phyloP scores from a whole-genome alignment of 2,113 vertebrate species.

The Abramis brama region DNA sequence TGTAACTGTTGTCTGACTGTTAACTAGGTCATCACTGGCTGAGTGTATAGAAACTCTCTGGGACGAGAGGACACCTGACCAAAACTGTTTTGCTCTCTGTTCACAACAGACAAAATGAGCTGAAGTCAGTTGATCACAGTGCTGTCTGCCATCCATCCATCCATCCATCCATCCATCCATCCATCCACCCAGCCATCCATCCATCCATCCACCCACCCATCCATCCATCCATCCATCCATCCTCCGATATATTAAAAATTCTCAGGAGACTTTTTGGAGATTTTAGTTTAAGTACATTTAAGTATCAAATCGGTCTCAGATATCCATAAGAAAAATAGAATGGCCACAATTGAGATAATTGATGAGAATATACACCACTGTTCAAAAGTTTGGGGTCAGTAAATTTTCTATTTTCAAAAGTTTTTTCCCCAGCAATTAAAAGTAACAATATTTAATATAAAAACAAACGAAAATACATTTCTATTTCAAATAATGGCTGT shows the following conservation, averaged over 20 bases:
- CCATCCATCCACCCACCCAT: too few species aligned
- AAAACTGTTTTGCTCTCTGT: slow-evolving; percentile 44
- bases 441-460: not conserved
- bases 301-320: too few species aligned
- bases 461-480: not conserved
- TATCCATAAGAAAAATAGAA: not conserved
- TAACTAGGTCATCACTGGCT: slow-evolving; percentile 53
- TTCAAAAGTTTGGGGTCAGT: not conserved
- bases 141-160: not conserved
- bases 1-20: slow-evolving; percentile 37
- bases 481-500: not conserved
- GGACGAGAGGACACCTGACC: slow-evolving; percentile 48
- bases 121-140: slow-evolving; percentile 47
- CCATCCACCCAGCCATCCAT: too few species aligned
- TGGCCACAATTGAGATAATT: not conserved
- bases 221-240: too few species aligned
- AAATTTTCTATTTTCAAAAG: too few species aligned
- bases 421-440: not conserved
- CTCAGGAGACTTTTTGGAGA: too few species aligned
- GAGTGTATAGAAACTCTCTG: slow-evolving; percentile 2
- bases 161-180: too few species aligned
- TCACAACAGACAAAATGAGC: slow-evolving; percentile 36
- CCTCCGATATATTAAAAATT: too few species aligned
- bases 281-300: too few species aligned
- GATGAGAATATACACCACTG: not conserved